A percentile compares a stretch with the other conserved stretches of the same genome.
Evolutionary conservation across 2,888 invertebrate genomes (phyloP).

Genomic region (Xiphydria camelus): DNA sequence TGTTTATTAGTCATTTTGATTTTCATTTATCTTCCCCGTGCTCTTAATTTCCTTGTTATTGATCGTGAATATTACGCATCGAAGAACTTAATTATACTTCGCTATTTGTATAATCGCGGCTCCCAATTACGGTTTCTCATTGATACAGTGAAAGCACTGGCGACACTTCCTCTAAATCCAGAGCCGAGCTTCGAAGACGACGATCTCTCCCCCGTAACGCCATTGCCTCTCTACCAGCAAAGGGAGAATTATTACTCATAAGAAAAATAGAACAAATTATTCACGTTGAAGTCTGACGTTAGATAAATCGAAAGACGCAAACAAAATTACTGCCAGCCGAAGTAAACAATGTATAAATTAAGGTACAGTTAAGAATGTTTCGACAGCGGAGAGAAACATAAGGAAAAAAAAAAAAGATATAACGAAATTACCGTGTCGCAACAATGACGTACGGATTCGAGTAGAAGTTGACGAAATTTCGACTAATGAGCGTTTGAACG

Average conservation of each 20-base stretch:
- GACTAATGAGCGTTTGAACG: too few relatives aligned
- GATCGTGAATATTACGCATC: too few relatives aligned
- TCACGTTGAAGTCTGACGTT: neutral
- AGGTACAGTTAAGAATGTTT: too few relatives aligned
- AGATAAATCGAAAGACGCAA: conserved; percentile 1
- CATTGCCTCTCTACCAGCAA: conserved; percentile 83
- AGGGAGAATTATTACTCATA: conserved; percentile 77
- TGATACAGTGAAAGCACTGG: conserved; percentile 74
- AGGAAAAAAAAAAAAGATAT: too few relatives aligned
- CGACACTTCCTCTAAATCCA: conserved; percentile 67
- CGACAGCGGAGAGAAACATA: too few relatives aligned
- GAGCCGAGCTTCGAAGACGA: conserved; percentile 68
- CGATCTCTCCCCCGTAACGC: conserved; percentile 75
- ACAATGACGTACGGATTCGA: too few relatives aligned
- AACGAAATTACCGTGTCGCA: too few relatives aligned
- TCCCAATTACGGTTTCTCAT: too few relatives aligned
- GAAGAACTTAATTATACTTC: conserved; percentile 35
- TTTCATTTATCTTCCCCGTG: neutral
- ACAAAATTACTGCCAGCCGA: conserved; percentile 8
- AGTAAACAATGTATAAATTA: too few relatives aligned
- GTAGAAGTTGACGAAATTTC: too few relatives aligned
- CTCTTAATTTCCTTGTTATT: conserved; percentile 33
- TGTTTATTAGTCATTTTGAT: conserved; percentile 46
- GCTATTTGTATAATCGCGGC: conserved; percentile 39
- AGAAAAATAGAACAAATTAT: conserved; percentile 14